Base-by-base conservation (phyloP, 2,888 invertebrate species). In the Eurytoma californica region DNA sequence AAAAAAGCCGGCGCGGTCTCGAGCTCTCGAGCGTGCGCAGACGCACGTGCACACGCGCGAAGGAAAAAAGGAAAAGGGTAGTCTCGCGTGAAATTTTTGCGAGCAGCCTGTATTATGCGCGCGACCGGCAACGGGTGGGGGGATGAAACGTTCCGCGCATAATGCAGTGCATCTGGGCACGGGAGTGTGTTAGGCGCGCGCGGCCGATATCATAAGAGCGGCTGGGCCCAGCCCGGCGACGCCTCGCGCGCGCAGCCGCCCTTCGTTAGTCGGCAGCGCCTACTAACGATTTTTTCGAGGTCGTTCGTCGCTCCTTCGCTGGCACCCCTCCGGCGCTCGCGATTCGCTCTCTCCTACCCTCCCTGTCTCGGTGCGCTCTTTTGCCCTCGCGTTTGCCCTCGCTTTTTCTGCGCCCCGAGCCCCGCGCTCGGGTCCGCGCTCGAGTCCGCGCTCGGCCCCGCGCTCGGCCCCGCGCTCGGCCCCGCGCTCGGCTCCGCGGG, bases 81-180 rank as follows among this genome's bases (percentile, higher is more conserved):
- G 75, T 66, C 69, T 74, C 79, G 79, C 80, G 72, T 76, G 65
- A 80, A 72, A 75, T 68, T 80, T 80, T 72, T 72, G 76, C 61
- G 66, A 63, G 60, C 69, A 53, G 16, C 47, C 57, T 20, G 67
- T 28, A 55, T 61, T 68, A 61, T 60, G 60, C 68, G 49, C 61
- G 58, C 67, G 60, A 55, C 30, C 20, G 65, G 16, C 18, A 49
- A n/a, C 39, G 39, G 57, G 20, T 3, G 9, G 9, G 18, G 7
- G 70, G 81, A 80, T 72, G 79, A 83, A 81, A 80, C 82, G 82
- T 81, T 78, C 74, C 79, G 82, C 82, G 75, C 78, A 78, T 80
- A 79, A 79, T 77, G 76, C 72, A 75, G 74, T 55, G 79, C 78
- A 76, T 81, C 75, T 79, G 68, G 57, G 9, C 49, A n/a, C 13